phyloP scores from a whole-genome alignment of 2,888 invertebrate genomes.

The Tridacna crocea region DNA sequence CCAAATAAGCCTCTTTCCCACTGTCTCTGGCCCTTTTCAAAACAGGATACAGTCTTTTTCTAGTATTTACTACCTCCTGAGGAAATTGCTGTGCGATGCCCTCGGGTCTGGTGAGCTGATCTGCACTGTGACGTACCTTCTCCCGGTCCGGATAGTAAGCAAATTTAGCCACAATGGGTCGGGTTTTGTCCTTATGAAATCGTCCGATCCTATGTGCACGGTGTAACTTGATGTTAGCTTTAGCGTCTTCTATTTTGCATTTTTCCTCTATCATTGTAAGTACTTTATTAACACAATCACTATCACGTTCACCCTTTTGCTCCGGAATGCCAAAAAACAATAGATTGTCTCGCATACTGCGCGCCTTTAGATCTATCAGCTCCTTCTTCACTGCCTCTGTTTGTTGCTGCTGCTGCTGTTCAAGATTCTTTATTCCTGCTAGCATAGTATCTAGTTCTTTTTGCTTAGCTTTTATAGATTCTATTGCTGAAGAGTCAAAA shows the following conservation, averaged over 20 bases:
- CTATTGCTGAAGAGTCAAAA: background rate
- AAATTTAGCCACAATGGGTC: constrained; percentile 6
- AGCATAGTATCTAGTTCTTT: constrained; percentile 19
- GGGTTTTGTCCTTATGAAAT: background rate
- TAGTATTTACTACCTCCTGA: constrained; percentile 13
- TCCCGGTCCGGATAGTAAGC: background rate
- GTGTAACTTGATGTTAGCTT: constrained; percentile 31
- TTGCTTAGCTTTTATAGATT: constrained; percentile 7
- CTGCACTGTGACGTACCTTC: background rate
- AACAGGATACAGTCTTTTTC: background rate
- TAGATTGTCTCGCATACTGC: constrained; percentile 17
- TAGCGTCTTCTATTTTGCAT: constrained; percentile 17
- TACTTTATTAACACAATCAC: constrained; percentile 4
- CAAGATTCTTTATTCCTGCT: background rate
- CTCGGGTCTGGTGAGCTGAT: background rate
- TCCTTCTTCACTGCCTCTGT: background rate
- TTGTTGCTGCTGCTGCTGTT: background rate
- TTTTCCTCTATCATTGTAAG: constrained; percentile 8
- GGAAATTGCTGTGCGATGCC: background rate
- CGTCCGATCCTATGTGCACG: constrained; percentile 38
- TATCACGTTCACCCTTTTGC: constrained; percentile 19
- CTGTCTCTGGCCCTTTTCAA: background rate
- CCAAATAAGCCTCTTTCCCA: background rate
- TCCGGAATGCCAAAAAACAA: constrained; percentile 12
- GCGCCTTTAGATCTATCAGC: background rate